Conservation (phyloP, 2,113 vertebrate species). For the Casuarius casuarius region DNA sequence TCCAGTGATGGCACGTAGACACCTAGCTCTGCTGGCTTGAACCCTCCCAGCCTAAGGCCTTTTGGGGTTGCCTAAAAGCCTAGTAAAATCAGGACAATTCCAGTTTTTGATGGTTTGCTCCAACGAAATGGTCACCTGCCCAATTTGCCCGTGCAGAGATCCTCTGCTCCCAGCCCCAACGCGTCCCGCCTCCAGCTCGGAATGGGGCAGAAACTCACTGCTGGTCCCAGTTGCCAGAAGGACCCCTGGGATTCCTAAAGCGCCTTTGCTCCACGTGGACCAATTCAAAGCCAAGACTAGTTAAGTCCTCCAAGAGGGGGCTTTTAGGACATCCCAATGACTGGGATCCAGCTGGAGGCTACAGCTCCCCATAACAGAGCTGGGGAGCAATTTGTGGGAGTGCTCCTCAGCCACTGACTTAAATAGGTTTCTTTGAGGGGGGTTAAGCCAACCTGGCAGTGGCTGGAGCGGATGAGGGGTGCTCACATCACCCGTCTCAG, state of each 20-base stretch:
- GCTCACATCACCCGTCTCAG: accelerated
- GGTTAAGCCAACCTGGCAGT: not conserved
- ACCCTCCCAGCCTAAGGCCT: not conserved
- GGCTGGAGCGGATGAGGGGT: not conserved
- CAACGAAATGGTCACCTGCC: not conserved
- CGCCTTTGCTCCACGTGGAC: not conserved
- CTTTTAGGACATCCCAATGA: not conserved
- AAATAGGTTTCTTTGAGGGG: not conserved
- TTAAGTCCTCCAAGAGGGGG: not conserved
- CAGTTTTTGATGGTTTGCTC: not conserved
- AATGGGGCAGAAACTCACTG: not conserved
- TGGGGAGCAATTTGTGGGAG: accelerated
- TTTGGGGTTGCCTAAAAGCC: not conserved
- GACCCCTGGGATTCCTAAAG: not conserved
- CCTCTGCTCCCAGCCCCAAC: not conserved
- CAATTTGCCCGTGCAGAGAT: not conserved
- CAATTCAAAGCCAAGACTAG: not conserved
- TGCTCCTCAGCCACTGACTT: not conserved
- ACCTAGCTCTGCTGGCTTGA: not conserved
- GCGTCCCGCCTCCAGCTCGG: not conserved
- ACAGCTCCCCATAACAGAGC: not conserved
- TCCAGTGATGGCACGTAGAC: not conserved
- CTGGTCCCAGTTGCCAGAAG: not conserved
- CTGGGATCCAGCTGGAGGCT: not conserved
- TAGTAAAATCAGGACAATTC: not conserved